Base-by-base conservation (phyloP, 2,113 vertebrate genomes). In the Suricata suricatta region DNA sequence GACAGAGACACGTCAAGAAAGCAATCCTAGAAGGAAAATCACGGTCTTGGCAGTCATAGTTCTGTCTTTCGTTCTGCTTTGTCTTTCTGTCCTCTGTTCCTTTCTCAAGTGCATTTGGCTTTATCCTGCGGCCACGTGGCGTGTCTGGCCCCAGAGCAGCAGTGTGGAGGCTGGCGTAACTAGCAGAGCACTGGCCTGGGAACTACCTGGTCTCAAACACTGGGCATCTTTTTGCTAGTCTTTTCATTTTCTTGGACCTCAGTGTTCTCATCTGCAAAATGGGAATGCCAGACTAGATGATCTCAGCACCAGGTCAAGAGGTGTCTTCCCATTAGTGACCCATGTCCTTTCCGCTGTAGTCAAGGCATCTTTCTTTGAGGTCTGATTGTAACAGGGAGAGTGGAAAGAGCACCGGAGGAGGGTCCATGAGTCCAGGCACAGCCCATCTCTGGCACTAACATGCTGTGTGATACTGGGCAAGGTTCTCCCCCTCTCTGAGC, bases 371-470 rank as follows among this genome's bases (percentile, higher is more conserved):
- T 17, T 19, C 47, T 63, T 23, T 2, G 2, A 31, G 50, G 86
- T 77, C 50, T 69, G 90, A 27, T 17, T 79, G 72, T 27, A 7
- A 13, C 0, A 11, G 44, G 16, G 35, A 52, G 44, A 35, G 25
- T 2, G 23, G 77, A 21, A 29, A 31, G 63, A 72, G 14, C 12
- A 0, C 27, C 0, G 7, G 38, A 4, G 0, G 4, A 76, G n/a
- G 15, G 33, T 4, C 52, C 35, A 11, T 47, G 5, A 0, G 35
- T n/a, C 35, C 68, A 25, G 25, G 50, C 0, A 35, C 33, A 38
- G 74, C 31, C 19, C 1, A 0, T 2, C 9, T 0, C 33, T 0
- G 6, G 27, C 1, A 27, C 71, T 1, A 23, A 13, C 0, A 0
- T 9, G 31, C 50, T n/a, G 47, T 17, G 41, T 16, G 31, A 29